Base-by-base conservation (phyloP, 2,888 invertebrate genomes). In the Hirtodrosophila cameraria region DNA sequence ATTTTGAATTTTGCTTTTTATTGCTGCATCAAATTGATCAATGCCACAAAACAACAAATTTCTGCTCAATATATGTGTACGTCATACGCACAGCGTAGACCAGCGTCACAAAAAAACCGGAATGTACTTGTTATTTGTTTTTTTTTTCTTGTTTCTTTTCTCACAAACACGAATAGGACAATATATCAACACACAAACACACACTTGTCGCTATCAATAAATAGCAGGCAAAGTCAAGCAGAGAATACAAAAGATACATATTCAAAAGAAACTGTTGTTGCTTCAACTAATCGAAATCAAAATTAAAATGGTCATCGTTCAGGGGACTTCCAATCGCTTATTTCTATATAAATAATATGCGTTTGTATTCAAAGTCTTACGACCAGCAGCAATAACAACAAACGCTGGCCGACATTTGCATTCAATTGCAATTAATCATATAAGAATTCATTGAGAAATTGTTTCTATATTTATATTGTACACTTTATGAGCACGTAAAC, bases 61-160 rank as follows among this genome's bases (percentile, higher is more conserved):
- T 18, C 31, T 12, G 12, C 5, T 12, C 15, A n/a, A 18, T 18
- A 33, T n/a, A 1, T n/a, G 8, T n/a, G 12, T 53, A 69, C 63
- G 58, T 69, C 58, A 63, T 13, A 43, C 28, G 35, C 18, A 48
- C 45, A 54, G 35, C 18, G 42, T 41, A 54, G 27, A 42, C 25
- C 6, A 13, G 50, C 46, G 33, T 27, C 52, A 60, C 20, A 50
- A 36, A 50, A 36, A 55, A 79, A 67, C 67, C 45, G 64, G 83
- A 68, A 68, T 41, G 60, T 62, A 58, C 49, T 79, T 46, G 79
- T 52, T 73, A 52, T 49, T 42, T 38, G 48, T 48, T 27, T 31
- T 33, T 12, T 23, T 11, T 3, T 31, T 49, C 11, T 13, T 25
- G 5, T 43, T 42, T 30, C 27, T 48, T 33, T 31, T 50, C 15